Base-by-base conservation (phyloP, 2,113 vertebrate genomes). In the Arvicanthis niloticus region DNA sequence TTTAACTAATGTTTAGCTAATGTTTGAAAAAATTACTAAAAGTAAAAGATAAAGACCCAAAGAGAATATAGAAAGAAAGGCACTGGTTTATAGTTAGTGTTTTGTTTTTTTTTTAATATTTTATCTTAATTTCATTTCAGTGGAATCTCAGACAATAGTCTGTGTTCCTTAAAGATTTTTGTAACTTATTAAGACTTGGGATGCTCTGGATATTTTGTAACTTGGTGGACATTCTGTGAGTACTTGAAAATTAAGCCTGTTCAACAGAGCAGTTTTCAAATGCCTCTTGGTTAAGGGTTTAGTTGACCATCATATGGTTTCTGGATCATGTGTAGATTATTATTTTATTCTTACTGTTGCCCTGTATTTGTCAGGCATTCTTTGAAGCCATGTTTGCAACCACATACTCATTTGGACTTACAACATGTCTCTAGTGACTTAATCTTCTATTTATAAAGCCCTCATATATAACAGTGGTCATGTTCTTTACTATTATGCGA, bases 51-150 rank as follows among this genome's bases (percentile, higher is more conserved):
- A 78, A 42, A 88, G 40, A 51, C 37, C 3, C 53, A 65, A 89
- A 22, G 31, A 85, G n/a, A 75, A 73, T 8, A 87, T 12, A 72
- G 3, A 88, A 82, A 45, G 1, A 6, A 81, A 76, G 3, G 37
- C 56, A 60, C 17, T 42, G 6, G 17, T 76, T 26, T 96, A n/a
- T 31, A 89, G 29, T 56, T 1, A 73, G 26, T 0, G n/a, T n/a
- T n/a, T n/a, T 5, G 48, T 51, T 68, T 89, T 5, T 3, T 89
- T 29, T 80, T 45, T 45, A 3, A 4, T 62, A 84, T 51, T 92
- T 21, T 70, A 68, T 85, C 29, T n/a, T 87, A 58, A 96, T 93
- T 93, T 89, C 42, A 75, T 87, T 95, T 12, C 11, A 51, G 84
- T 75, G 16, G 94, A 90, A 7, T 85, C 48, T 75, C 21, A 88